phyloP scores from a whole-genome alignment of 2,797 vertebrate species.

The Oreonectes daqikongensis region DNA sequence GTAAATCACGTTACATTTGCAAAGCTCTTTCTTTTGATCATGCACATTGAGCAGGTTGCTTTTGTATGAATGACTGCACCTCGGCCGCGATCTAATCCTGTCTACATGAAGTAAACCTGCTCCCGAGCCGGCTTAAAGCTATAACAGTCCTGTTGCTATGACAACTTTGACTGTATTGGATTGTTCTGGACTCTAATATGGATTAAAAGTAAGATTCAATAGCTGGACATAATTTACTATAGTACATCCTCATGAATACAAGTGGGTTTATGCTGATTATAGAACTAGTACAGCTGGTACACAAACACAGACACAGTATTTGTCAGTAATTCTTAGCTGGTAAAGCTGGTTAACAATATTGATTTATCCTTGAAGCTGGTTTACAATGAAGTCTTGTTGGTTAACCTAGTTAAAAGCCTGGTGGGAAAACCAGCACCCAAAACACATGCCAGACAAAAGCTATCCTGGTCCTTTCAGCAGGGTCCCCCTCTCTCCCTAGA shows the following conservation, averaged over 20 bases:
- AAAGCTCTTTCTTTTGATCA: no score
- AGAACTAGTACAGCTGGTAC: no score
- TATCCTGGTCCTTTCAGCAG: not conserved
- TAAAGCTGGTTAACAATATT: not conserved
- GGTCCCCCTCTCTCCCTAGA: not conserved
- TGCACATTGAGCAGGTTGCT: no score
- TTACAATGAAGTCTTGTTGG: not conserved
- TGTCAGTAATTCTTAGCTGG: no score
- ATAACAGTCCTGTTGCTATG: no score
- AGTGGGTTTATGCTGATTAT: no score
- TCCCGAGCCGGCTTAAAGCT: no score
- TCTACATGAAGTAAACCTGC: no score
- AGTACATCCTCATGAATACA: constrained; percentile 45
- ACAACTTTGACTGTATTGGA: constrained; percentile 30
- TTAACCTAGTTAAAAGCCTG: not conserved
- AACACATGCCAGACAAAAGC: constrained; percentile 23
- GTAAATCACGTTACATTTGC: no score
- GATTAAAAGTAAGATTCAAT: constrained; percentile 1
- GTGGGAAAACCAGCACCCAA: not conserved
- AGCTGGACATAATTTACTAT: constrained; percentile 41
- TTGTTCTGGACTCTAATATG: constrained; percentile 43
- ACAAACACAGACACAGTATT: no score
- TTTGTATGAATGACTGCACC: no score
- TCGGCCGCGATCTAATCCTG: no score
- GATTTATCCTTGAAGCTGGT: not conserved